Evolutionary conservation across 1,140 invertebrate genomes (phyloP).

Genomic region (Tetragnatha versicolor): DNA sequence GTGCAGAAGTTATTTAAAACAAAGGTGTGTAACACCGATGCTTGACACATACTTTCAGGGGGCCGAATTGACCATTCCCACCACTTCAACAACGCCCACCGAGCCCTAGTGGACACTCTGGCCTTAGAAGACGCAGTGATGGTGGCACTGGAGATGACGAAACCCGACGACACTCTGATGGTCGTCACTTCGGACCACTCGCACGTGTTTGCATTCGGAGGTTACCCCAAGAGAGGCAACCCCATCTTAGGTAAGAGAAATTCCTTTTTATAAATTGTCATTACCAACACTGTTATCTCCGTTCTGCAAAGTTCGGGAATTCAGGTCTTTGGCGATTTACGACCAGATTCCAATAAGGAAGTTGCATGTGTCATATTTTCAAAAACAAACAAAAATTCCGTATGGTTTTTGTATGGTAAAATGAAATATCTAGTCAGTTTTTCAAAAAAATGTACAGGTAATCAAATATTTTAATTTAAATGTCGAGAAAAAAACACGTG

Average conservation of each 20-base stretch:
- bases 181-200: constrained; percentile 60
- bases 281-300: not conserved
- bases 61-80: constrained; percentile 79
- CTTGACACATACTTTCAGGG: too few relatives aligned
- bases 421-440: too few relatives aligned
- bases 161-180: constrained; percentile 59
- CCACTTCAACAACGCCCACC: constrained; percentile 79
- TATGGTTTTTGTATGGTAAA: too few relatives aligned
- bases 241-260: constrained; percentile 55
- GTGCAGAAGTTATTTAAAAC: too few relatives aligned
- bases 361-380: too few relatives aligned
- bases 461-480: too few relatives aligned
- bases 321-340: not conserved
- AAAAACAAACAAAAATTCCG: too few relatives aligned
- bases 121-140: constrained; percentile 57
- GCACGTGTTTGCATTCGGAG: constrained; percentile 59
- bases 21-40: too few relatives aligned
- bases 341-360: not conserved
- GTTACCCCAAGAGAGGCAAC: constrained; percentile 59
- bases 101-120: constrained; percentile 69
- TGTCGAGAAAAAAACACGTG: too few relatives aligned
- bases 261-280: too few relatives aligned
- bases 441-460: too few relatives aligned
- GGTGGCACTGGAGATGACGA: constrained; percentile 59
- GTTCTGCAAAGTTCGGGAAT: too few relatives aligned